phyloP scores from a whole-genome alignment of 2,888 invertebrate genomes.

The Acanthoscelides obtectus region DNA sequence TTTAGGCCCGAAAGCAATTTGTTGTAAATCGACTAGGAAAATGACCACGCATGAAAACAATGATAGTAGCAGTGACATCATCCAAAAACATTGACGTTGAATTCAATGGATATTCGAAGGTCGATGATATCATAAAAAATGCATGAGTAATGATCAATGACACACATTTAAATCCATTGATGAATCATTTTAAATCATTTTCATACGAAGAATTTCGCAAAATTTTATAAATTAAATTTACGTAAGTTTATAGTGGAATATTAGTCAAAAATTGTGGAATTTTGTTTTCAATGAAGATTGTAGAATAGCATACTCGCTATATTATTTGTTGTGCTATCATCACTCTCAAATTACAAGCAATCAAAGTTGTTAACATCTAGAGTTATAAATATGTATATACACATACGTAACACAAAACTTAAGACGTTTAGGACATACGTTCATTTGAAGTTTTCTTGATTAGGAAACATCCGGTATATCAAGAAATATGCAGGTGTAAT shows the following conservation, averaged over 20 bases:
- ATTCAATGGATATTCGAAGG: not conserved
- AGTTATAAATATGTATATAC: too few relatives aligned
- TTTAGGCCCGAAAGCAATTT: too few relatives aligned
- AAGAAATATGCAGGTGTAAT: too few relatives aligned
- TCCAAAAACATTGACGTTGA: not conserved
- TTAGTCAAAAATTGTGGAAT: not conserved
- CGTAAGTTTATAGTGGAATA: not conserved
- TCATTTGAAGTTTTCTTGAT: too few relatives aligned
- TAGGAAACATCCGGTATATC: too few relatives aligned
- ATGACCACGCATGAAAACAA: not conserved
- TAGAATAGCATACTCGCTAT: not conserved
- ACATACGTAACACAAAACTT: too few relatives aligned
- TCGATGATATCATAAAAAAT: not conserved
- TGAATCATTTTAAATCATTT: not conserved
- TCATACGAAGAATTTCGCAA: not conserved
- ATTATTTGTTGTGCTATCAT: too few relatives aligned
- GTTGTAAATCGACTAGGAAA: not conserved
- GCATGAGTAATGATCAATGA: not conserved
- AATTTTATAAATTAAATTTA: not conserved
- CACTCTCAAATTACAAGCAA: too few relatives aligned
- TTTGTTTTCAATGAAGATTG: not conserved
- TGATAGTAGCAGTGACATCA: not conserved
- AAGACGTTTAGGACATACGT: too few relatives aligned
- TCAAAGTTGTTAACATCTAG: too few relatives aligned
- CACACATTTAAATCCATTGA: not conserved